Conservation (phyloP, 2,888 invertebrate species). For the Lepas anatifera region DNA sequence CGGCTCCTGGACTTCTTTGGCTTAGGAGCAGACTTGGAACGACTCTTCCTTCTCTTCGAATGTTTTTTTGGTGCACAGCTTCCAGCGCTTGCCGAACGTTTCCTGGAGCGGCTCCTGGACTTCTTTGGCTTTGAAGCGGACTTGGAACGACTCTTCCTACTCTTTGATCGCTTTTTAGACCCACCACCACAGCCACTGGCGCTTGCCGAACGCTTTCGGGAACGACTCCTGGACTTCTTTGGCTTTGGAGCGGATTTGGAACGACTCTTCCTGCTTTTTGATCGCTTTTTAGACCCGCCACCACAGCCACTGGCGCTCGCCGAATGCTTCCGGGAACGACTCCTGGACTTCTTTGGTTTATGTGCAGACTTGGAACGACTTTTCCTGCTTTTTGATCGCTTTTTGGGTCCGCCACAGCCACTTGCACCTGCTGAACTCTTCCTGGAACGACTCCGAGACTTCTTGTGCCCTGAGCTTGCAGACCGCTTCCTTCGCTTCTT, state of each 20-base stretch:
- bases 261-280: not conserved
- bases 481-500: not conserved
- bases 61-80: not conserved
- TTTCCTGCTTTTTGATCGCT: not conserved
- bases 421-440: not conserved
- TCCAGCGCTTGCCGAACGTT: not conserved
- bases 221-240: not conserved
- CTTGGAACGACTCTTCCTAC: not conserved
- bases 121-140: not conserved
- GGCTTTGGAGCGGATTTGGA: not conserved
- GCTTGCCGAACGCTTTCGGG: not conserved
- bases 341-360: not conserved
- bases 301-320: not conserved
- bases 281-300: not conserved
- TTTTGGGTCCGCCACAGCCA: not conserved
- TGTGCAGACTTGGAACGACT: not conserved
- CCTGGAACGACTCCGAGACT: not conserved
- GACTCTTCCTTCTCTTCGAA: not conserved
- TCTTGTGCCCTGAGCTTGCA: not conserved
- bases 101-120: not conserved
- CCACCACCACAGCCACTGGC: not conserved
- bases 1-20: not conserved
- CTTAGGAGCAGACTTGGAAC: not conserved
- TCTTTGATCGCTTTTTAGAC: too few species aligned
- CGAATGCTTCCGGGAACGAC: not conserved